A percentile compares a stretch with the other conserved stretches of the same genome.
Evolutionary conservation across 2,888 invertebrate genomes (phyloP).

Genomic region (Brenthis daphne): DNA sequence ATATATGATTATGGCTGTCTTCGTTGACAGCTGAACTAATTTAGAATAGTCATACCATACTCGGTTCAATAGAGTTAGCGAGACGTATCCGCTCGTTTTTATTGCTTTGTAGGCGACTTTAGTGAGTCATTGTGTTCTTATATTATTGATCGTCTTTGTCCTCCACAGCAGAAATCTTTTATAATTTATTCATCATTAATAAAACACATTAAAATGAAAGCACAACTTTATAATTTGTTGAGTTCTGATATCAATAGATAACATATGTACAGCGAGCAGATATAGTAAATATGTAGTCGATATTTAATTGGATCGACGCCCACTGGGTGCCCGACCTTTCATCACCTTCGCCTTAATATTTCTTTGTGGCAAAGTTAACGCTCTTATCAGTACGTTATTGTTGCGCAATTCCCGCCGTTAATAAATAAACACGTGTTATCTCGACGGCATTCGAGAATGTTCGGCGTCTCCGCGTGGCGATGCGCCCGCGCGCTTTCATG

Average conservation of each 20-base stretch:
- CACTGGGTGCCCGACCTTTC: conserved; percentile 32
- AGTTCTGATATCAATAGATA: neutral
- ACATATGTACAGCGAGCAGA: neutral
- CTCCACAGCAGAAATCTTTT: conserved; percentile 19
- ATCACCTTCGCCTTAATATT: conserved; percentile 37
- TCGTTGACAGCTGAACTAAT: conserved; percentile 54
- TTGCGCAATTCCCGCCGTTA: conserved; percentile 67
- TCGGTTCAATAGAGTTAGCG: conserved; percentile 49
- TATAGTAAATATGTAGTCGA: conserved; percentile 14
- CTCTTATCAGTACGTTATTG: conserved; percentile 49
- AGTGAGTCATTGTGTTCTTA: conserved; percentile 33
- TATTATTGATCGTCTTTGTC: conserved; percentile 31
- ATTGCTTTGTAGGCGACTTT: conserved; percentile 33
- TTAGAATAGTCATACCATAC: conserved; percentile 53
- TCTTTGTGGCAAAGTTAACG: conserved; percentile 26
- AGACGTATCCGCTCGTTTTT: conserved; percentile 54
- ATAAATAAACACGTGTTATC: conserved; percentile 69
- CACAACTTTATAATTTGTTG: neutral
- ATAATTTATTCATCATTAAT: conserved; percentile 6
- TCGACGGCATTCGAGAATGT: conserved; percentile 67
- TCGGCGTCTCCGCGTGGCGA: conserved; percentile 62
- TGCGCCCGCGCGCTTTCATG: conserved; percentile 49
- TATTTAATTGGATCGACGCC: conserved; percentile 25
- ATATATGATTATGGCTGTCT: conserved; percentile 49
- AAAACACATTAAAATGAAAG: neutral